These are phyloP conservation scores for Onychomys leucogaster DNA, from an alignment of 2,797 vertebrate species.

Conservation along the genomic window DNA sequence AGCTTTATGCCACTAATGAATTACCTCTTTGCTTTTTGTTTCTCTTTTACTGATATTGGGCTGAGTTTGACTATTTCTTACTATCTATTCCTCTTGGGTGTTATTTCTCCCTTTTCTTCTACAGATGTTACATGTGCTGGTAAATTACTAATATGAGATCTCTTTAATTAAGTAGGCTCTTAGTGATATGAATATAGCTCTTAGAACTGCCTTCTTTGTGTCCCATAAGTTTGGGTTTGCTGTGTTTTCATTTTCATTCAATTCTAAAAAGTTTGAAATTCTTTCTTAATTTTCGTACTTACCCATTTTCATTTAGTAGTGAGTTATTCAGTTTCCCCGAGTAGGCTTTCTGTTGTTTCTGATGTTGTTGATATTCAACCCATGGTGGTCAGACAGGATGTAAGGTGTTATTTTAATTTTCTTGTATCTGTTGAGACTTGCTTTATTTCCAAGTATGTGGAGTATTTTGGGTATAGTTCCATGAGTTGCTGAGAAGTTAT, in stretches of 20 bases:
- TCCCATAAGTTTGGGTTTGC: neutral
- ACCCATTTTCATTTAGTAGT: neutral
- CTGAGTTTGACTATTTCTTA: neutral
- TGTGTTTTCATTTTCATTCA: neutral
- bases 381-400: neutral
- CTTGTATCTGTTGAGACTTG: neutral
- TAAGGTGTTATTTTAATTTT: neutral
- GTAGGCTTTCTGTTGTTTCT: neutral
- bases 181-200: neutral
- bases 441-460: neutral
- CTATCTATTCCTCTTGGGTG: neutral
- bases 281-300: neutral
- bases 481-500: neutral
- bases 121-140: no score
- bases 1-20: no score
- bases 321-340: neutral
- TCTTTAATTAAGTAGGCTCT: neutral
- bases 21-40: neutral
- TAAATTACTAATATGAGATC: neutral
- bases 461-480: neutral
- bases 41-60: no score
- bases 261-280: neutral
- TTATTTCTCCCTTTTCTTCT: neutral
- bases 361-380: neutral
- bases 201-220: neutral